These are phyloP conservation scores for Cherax quadricarinatus DNA, from an alignment of 1,140 invertebrate genomes.

Conservation along the genomic window DNA sequence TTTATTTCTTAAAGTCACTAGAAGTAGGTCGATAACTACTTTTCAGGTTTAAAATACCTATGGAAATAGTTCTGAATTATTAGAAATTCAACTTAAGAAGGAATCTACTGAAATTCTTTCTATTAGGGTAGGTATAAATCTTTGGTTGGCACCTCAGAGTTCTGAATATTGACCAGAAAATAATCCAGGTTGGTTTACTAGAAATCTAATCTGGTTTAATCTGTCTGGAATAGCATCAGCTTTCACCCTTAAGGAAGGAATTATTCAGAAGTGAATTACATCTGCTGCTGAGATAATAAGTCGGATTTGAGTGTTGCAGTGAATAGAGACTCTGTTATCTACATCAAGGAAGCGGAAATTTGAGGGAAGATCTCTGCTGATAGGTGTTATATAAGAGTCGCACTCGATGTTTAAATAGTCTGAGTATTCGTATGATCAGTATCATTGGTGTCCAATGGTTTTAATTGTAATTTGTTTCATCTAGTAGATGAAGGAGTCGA, in stretches of 20 bases:
- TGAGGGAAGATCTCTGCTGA: too few relatives aligned
- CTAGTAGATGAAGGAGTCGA: slow-evolving; percentile 80
- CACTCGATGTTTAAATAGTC: slow-evolving; percentile 28
- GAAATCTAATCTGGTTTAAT: slow-evolving; percentile 82
- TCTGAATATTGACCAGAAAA: slow-evolving; percentile 87
- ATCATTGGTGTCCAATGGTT: slow-evolving; percentile 83
- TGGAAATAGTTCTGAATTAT: too few relatives aligned
- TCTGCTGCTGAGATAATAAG: slow-evolving; percentile 75
- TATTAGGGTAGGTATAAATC: slow-evolving; percentile 86
- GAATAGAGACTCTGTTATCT: background rate
- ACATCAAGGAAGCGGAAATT: slow-evolving; percentile 23
- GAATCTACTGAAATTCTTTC: slow-evolving; percentile 17
- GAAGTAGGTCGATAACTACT: too few relatives aligned
- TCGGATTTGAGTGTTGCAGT: slow-evolving; percentile 36
- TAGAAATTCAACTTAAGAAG: background rate
- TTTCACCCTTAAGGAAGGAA: slow-evolving; percentile 82
- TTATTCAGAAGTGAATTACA: slow-evolving; percentile 84
- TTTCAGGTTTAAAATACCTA: too few relatives aligned
- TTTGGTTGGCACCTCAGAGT: slow-evolving; percentile 87
- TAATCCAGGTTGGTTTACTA: slow-evolving; percentile 80
- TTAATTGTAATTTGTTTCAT: slow-evolving; percentile 82
- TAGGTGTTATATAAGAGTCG: slow-evolving; percentile 10
- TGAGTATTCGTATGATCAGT: slow-evolving; percentile 78
- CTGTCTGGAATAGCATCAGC: slow-evolving; percentile 83
- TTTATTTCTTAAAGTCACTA: too few relatives aligned